Evolutionary conservation across 2,113 vertebrate species (phyloP), one percentile per base, ranked within the genome.

Genomic region (Boulengeromyrus knoepffleri): DNA sequence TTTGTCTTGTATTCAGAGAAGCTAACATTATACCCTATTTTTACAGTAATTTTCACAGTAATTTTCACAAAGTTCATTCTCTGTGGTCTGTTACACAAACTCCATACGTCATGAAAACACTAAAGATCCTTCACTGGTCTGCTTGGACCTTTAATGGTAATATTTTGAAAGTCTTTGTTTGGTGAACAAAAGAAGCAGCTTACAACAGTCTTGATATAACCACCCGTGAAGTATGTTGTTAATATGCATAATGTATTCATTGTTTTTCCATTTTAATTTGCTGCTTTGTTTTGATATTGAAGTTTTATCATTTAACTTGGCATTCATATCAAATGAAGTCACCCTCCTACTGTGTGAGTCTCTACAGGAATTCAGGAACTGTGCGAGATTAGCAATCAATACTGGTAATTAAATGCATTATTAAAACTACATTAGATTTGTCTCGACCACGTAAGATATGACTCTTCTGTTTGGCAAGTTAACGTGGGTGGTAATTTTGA

Each of bases 311-410:
- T 89, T 85, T 89, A 27, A 89, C 89, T 62, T 89, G 12, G 52
- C 89, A 85, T 85, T 84, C 88, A 74, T 88, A 88, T 88, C 88
- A 88, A 88, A 77, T 88, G 52, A 85, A 89, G 56, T 56, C 89
- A 21, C 80, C 89, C 80, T 89, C 89, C 89, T 85, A 85, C 50
- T 89, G 89, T 85, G 77, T 47, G 56, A 39, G 17, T 89, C 89
- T 85, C 89, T 85, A 62, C 89, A 89, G 80, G 89, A 89, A 89
- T 85, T 89, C 80, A 62, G 89, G 89, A 85, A 62, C 50, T 56
- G 39, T 53, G 39, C 15, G 45, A 89, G 88, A 85, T 89, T 62
- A 89, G 89, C 89, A 89, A 89, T 89, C 77, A 89, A 89, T 89
- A 89, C 80, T 85, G 12, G 21, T 89, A 89, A 89, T 89, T 85